A percentile compares a stretch with the other conserved stretches of the same genome.
These are phyloP conservation scores for Drosophila yooni DNA, from an alignment of 2,888 invertebrate genomes.

Conservation along the genomic window DNA sequence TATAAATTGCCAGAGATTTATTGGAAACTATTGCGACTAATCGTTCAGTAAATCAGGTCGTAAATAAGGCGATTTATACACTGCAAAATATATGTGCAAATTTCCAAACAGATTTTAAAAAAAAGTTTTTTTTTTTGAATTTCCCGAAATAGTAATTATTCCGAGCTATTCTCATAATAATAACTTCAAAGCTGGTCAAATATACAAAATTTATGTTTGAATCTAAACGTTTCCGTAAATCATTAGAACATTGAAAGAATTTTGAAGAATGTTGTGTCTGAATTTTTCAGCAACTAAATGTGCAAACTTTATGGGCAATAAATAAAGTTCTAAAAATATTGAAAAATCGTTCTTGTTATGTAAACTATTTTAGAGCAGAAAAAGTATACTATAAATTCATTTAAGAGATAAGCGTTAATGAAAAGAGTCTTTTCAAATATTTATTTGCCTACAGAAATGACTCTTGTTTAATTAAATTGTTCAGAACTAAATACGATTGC, in stretches of 20 bases:
- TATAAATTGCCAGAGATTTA: slow-evolving; percentile 51
- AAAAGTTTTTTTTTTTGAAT: neutral
- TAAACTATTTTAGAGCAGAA: neutral
- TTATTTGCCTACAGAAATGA: neutral
- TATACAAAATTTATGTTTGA: neutral
- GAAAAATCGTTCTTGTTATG: neutral
- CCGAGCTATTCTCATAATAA: neutral
- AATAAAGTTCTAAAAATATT: neutral
- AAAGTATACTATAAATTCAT: neutral
- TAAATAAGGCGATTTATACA: slow-evolving; percentile 27
- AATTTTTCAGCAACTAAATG: neutral
- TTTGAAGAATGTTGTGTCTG: neutral
- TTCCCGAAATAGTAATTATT: neutral
- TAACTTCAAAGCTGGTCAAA: slow-evolving; percentile 14
- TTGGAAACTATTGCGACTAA: slow-evolving; percentile 62
- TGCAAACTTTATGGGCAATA: neutral
- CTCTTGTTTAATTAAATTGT: neutral
- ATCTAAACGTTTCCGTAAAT: neutral
- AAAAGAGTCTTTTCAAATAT: neutral
- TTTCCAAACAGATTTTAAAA: neutral
- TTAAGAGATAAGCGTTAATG: neutral
- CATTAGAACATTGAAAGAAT: neutral
- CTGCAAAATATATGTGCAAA: slow-evolving; percentile 12
- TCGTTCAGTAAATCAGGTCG: slow-evolving; percentile 56
- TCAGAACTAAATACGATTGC: neutral